Evolutionary conservation across 2,797 vertebrate genomes (phyloP), one percentile per base, ranked within the genome.

Genomic region (Microctenopoma steveboyesi): DNA sequence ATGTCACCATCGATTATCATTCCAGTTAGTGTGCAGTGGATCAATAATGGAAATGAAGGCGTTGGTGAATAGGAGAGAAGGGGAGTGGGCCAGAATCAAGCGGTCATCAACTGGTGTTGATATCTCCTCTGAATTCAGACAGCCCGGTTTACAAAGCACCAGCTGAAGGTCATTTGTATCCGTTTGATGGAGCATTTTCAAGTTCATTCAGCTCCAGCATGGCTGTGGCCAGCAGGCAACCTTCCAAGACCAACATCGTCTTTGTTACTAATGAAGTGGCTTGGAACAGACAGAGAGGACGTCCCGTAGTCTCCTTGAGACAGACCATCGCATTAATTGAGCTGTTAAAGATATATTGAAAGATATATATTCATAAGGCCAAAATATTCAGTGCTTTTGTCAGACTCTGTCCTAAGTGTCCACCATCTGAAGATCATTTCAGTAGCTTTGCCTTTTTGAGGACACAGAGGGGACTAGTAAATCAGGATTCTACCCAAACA

Each of bases 1-100:
- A 92, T 74, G 81, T 92, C 81, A 86, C 65, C 79, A 90, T 90
- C 85, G 89, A 92, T 93, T 91, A 91, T 88, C 66, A 74, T 88
- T 89, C 78, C 69, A 73, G 87, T 88, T 89, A 86, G 81, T 33
- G 12, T 76, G 64, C 63, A 52, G 57, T 2, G 1, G 72, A 89
- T 93, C 88, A 74, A 90, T 93, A 90, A 86, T 83, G 84, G 72
- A 84, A 84, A 76, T 76, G 66, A 37, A 65, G 58, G 62, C 69
- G 14, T n/a, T 59, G 58, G 63, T 67, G 68, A 66, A 50, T n/a
- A 22, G 43, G 45, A 74, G 71, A 64, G 43, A 5, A 8, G 47
- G 47, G 42, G 42, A 72, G 42, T 30, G 22, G 35, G 43, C 43
- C 35, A 16, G 65, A 67, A 82, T 78, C 46, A 63, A 71, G 62